Conservation (phyloP, 2,113 vertebrate species). For the Ptilorrhoa leucosticta region DNA sequence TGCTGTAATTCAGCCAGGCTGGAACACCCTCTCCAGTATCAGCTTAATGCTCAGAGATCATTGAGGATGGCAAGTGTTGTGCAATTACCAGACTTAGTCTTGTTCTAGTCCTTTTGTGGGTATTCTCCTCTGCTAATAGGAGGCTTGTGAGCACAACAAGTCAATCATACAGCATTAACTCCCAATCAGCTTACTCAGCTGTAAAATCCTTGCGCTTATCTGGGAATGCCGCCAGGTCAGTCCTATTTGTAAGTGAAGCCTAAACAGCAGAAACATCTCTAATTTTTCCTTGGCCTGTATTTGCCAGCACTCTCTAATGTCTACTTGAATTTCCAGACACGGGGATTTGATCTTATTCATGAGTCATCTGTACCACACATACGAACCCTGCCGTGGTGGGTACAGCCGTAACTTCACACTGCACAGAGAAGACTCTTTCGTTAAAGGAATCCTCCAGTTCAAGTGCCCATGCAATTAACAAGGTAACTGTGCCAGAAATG, state of each 20-base stretch:
- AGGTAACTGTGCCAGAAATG: neutral
- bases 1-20: neutral
- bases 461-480: neutral
- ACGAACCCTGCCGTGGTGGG: neutral
- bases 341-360: neutral
- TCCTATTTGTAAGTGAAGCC: constrained; percentile 1
- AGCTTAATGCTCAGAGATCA: neutral
- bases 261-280: constrained; percentile 15
- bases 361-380: neutral
- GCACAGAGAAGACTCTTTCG: neutral
- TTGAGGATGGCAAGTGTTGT: neutral
- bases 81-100: neutral
- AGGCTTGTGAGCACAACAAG: constrained; percentile 13
- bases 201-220: constrained; percentile 25
- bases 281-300: neutral
- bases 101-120: neutral
- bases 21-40: neutral
- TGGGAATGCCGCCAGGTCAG: constrained; percentile 33
- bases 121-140: neutral
- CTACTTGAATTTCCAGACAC: neutral
- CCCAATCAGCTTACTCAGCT: constrained; percentile 26
- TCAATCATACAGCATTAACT: constrained; percentile 35
- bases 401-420: neutral
- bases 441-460: neutral
- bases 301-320: neutral